Evolutionary conservation across 2,888 invertebrate genomes (phyloP), one percentile per base, ranked within the genome.

Genomic region (Loripinus fragilis): DNA sequence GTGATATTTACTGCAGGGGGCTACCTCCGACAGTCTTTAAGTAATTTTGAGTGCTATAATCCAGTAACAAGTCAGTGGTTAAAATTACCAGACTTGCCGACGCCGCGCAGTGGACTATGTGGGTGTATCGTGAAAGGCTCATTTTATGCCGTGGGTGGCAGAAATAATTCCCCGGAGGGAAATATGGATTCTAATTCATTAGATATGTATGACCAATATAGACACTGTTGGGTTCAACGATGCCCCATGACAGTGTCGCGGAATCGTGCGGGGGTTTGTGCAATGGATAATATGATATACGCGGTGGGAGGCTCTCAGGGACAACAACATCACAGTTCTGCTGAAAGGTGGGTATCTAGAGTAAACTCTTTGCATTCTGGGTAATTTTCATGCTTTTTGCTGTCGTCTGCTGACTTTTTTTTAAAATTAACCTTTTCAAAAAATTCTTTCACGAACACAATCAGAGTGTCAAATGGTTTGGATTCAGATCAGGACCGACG

Each of bases 1-100:
- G 96, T 98, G 84, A 97, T 98, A 85, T 98, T 97, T 94, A 96
- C 98, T 55, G 97, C 97, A 17, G 98, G 98, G 20, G 98, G 98
- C 0, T 98, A 98, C 94, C 95, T 96, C 86, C 95, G 96, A 78
- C 96, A 97, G 92, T 98, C 98, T 0, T 94, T 98, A 79, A 97
- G 97, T 92, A 95, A 96, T 81, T 95, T 98, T 90, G 98, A 98
- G 93, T 97, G 97, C 0, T 98, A 96, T 93, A 97, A 97, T 93
- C 96, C 97, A 20, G 97, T 97, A 89, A 97, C 97, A 88, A 96
- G 96, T 92, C 95, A 96, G 60, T 98, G 98, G 98, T 95, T 95
- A 60, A 95, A 96, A 71, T 94, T 98, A 81, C 96, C 97, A 0
- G 95, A 96, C 90, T 94, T 98, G n/a, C 96, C 97, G 0, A 96